Conservation (phyloP, 2,888 invertebrate genomes). For the Coremacera marginata region DNA sequence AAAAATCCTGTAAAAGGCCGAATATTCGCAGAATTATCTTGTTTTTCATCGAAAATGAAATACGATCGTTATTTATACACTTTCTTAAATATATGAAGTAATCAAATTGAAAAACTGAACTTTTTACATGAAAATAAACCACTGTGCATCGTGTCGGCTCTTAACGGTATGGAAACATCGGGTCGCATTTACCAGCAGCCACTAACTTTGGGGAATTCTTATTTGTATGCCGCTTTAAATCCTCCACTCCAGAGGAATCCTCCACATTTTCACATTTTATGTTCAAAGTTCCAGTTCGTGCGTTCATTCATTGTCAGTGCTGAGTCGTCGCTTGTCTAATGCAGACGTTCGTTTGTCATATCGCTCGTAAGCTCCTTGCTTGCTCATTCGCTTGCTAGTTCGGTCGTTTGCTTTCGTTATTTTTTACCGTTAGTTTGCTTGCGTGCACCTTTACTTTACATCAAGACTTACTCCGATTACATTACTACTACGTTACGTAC, state of each 20-base stretch:
- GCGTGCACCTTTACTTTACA: too few relatives aligned
- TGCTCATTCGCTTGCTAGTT: conserved; percentile 5
- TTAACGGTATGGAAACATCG: background rate
- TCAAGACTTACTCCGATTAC: too few relatives aligned
- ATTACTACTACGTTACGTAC: too few relatives aligned
- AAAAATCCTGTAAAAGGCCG: too few relatives aligned
- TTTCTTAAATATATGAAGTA: too few relatives aligned
- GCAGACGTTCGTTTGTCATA: conserved; percentile 7
- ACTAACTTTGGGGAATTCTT: conserved; percentile 2
- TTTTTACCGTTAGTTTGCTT: background rate
- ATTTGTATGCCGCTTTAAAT: background rate
- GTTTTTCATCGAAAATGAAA: too few relatives aligned
- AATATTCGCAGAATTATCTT: too few relatives aligned
- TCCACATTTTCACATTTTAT: conserved; percentile 6
- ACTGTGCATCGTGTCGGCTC: background rate
- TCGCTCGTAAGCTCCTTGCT: conserved; percentile 5
- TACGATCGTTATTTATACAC: too few relatives aligned
- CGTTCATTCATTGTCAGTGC: conserved; percentile 16
- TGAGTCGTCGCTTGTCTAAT: conserved; percentile 22
- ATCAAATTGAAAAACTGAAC: too few relatives aligned
- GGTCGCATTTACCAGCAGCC: background rate
- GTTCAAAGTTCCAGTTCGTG: background rate
- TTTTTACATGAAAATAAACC: background rate
- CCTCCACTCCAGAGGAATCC: background rate
- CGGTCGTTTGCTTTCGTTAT: background rate